Base-by-base conservation (phyloP, 2,888 invertebrate genomes). In the Empis livida region DNA sequence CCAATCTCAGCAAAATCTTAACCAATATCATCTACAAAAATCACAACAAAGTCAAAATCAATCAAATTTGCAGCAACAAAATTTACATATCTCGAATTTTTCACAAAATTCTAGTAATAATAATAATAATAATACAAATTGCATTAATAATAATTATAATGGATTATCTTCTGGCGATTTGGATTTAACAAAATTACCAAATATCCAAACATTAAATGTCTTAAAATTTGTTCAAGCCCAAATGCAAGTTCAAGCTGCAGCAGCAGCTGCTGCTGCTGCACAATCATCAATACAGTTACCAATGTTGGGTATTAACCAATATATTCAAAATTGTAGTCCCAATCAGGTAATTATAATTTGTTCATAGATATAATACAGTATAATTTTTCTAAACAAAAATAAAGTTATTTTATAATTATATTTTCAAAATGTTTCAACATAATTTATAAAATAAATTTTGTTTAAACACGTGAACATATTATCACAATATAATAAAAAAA, bases 121-220 rank as follows among this genome's bases (percentile, higher is more conserved):
- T 10, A 38, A 38, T 38, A 37, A 37, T 14, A 37, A 37, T 15
- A 14, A 14, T 14, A 37, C 14, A 15, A 39, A 14, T 27, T 13
- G 32, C 10, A 41, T n/a, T 9, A 41, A 41, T 10, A 41, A 14
- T 14, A 41, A 41, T 14, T 14, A 11, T n/a, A n/a, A 10, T 41
- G 27, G 14, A 27, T 23, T 57, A 14, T 55, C 51, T 13, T 52
- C 53, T 42, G 60, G 62, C 14, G 66, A 67, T 48, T 58, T 67
- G 56, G 67, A 67, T 40, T 48, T 66, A 42, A 57, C 64, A 2
- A 67, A 66, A 50, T 48, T 66, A 43, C 66, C 66, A 54, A 66
- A 65, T 50, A 51, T 67, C 46, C 65, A 66, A 49, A 59, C 65
- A 4, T 57, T 66, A 43, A 67, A 63, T 46, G 59, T 65, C n/a